These are phyloP conservation scores for Yponomeuta sedellus DNA, from an alignment of 2,888 invertebrate genomes.

Conservation along the genomic window DNA sequence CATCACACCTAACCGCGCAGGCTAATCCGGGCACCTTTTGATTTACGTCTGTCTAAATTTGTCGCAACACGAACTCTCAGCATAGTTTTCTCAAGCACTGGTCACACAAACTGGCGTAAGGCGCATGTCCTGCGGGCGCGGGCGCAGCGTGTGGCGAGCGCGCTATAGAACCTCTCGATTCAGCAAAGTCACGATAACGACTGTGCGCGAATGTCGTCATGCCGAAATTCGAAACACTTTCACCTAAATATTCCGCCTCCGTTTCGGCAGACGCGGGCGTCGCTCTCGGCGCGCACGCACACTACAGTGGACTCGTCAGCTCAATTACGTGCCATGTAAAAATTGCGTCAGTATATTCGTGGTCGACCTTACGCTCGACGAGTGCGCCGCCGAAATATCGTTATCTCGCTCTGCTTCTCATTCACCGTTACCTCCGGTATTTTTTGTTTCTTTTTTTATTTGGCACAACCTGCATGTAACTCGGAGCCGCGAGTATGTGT, in stretches of 20 bases:
- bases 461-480: conserved; percentile 42
- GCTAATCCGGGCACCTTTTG: conserved; percentile 61
- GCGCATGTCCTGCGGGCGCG: conserved; percentile 57
- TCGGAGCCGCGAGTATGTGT: conserved; percentile 63
- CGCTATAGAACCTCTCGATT: conserved; percentile 71
- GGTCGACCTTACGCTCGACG: conserved; percentile 65
- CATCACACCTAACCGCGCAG: conserved; percentile 53
- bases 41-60: conserved; percentile 62
- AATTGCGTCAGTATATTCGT: conserved; percentile 76
- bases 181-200: conserved; percentile 77
- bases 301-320: conserved; percentile 59
- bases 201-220: conserved; percentile 77
- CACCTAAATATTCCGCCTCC: conserved; percentile 77
- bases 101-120: conserved; percentile 47
- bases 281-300: conserved; percentile 74
- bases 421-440: conserved; percentile 56
- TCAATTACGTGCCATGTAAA: conserved; percentile 75
- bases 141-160: conserved; percentile 41
- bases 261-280: conserved; percentile 75
- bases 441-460: conserved; percentile 68
- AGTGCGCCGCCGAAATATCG: conserved; percentile 66
- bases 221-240: conserved; percentile 77
- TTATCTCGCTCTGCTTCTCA: conserved; percentile 71
- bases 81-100: conserved; percentile 57
- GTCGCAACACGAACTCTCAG: conserved; percentile 60